These are phyloP conservation scores for Ictidomys tridecemlineatus DNA, from an alignment of 2,113 vertebrate species.

Conservation along the genomic window DNA sequence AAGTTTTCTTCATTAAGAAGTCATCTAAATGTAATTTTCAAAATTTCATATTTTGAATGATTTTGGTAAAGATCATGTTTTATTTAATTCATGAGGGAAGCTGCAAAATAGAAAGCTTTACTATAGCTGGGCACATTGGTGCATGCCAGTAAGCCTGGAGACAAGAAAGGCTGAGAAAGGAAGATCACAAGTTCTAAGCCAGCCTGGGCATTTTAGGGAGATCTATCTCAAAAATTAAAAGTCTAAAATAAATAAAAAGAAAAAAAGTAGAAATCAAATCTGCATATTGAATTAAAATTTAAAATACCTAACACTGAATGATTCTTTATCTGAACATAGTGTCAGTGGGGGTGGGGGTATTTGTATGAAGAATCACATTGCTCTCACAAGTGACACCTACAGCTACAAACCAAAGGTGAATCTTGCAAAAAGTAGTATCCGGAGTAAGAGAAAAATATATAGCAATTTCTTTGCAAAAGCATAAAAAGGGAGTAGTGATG, in stretches of 20 bases:
- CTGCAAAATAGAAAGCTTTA: background rate
- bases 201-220: no score
- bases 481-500: background rate
- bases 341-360: accelerated
- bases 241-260: no score
- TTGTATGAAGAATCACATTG: background rate
- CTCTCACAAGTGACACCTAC: background rate
- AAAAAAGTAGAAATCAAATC: background rate
- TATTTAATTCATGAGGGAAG: background rate
- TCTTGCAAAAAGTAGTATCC: background rate
- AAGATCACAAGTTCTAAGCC: no score
- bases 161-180: no score
- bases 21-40: background rate
- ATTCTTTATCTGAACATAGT: background rate
- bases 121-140: no score
- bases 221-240: no score
- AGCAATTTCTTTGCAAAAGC: background rate
- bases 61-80: background rate
- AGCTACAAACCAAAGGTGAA: no score
- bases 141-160: no score
- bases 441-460: background rate
- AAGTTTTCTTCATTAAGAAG: background rate
- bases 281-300: background rate
- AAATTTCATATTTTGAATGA: background rate
- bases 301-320: background rate